Base-by-base conservation (phyloP, 1,140 invertebrate genomes). In the Chrysopa pallens region DNA sequence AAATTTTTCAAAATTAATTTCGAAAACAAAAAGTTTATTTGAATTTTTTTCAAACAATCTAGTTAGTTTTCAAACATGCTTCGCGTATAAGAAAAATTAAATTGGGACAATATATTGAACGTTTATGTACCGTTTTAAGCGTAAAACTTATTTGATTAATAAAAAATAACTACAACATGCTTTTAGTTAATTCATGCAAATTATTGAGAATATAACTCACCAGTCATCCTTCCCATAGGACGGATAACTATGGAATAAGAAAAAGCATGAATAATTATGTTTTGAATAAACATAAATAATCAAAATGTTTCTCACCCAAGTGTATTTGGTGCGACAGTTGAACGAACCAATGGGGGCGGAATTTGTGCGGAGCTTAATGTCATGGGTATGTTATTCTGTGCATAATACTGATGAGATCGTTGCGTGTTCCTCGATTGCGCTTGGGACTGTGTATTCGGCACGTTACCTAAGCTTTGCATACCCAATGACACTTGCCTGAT, bases 191-290 rank as follows among this genome's bases (percentile, higher is more conserved):
- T 23, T 23, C 17, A 23, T 23, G 17, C 17, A 23, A 23, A 23
- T 23, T 23, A 23, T 13, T 36, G 36, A 6, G 39, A 40, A 42
- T 14, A 2, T 36, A 56, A 70, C 68, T 72, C 62, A 72, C 69
- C 69, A 72, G 56, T 70, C 67, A 60, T 70, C 69, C 66, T 72
- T 70, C 56, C 64, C 65, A 64, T 70, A 70, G 56, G 64, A 62
- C 56, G 67, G 66, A 66, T 69, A 70, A 69, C 69, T 72, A 69
- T 60, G 62, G 54, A 57, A 17, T 36, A 37, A 43, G n/a, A 41
- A 37, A 41, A 38, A 38, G 50, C 15, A 41, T 39, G 8, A 41
- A 40, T 40, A 42, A 11, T 35, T 9, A 35, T 11, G 31, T 35
- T 35, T 35, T 35, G 31, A 4, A 35, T 9, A 11, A 35, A 9